Base-by-base conservation (phyloP, 1,140 invertebrate genomes). In the Drosophila biarmipes region DNA sequence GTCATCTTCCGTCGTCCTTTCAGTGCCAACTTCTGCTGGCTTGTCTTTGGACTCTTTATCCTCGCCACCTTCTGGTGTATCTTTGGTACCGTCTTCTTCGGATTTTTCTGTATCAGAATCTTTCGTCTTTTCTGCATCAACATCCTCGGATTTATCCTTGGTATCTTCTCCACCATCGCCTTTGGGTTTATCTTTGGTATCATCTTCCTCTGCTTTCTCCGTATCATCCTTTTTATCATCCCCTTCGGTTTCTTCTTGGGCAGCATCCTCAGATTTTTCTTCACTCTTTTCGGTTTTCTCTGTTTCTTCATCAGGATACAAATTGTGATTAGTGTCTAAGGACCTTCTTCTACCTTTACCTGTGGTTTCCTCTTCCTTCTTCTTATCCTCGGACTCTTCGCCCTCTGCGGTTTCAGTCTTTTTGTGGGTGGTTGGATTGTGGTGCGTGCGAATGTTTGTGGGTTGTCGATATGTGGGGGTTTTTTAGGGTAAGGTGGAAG, bases 391-490 rank as follows among this genome's bases (percentile, higher is more conserved):
- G 29, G 77, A 52, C 62, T 69, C 78, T 62, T 59, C 71, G 24
- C 73, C 64, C 53, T 42, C 72, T 42, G 71, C 71, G 35, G 64
- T 78, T 72, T 82, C 82, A 87, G 82, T 89, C 82, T 38, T 19
- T 12, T 24, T 31, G 37, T 57, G 51, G 43, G 6, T 42, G 46
- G 51, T 63, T 34, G 45, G 54, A 21, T 71, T 48, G 49, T 67
- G 51, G 48, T 15, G 43, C 63, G 79, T 55, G 64, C 55, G 37
- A 55, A 37, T 67, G 38, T 67, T 69, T 49, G 61, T 52, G 19
- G 24, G 19, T 58, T 48, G n/a, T 48, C 29, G 24, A 29, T 31
- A 4, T 29, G 48, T 34, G 27, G 53, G 21, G 15, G 27, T 56
- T 43, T 66, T 55, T 43, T 43, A 2, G 21, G 46, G 15, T 64